Evolutionary conservation across 1,140 invertebrate species (phyloP), one percentile per base, ranked within the genome.

Genomic region (Copidosoma floridanum): DNA sequence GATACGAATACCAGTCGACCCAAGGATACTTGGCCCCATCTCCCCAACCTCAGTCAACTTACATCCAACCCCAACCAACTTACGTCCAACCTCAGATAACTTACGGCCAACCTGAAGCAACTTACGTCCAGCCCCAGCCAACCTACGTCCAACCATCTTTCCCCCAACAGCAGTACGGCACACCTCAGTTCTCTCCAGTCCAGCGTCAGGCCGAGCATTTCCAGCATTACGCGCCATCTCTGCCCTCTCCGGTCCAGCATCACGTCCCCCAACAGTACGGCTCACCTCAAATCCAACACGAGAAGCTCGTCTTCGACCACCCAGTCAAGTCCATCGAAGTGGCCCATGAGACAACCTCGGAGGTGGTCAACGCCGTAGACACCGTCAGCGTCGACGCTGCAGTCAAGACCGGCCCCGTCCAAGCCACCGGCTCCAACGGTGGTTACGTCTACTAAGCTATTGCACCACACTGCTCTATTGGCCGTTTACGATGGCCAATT

Each of bases 361-460:
- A 20, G 10, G 23, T 20, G 5, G 46, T 37, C 11, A 38, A 44
- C 8, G 20, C 37, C 20, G 26, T 20, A 11, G 64, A 66, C 41
- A 44, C 63, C 35, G 61, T 64, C 11, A 64, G 40, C 47, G 38
- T 67, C 0, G 61, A 65, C 3, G 27, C 63, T 32, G 24, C 43
- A 1, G 32, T 16, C 7, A 12, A 35, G 7, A 24, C 61, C 2
- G 12, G 12, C 48, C 14, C n/a, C 35, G 12, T 16, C 35, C 72
- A 76, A 44, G 59, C 59, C 0, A 68, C 63, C 4, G 74, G 57
- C 20, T 54, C 57, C 12, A 74, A 78, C 18, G 78, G 78, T 55
- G 76, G 73, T 20, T 80, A 80, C 51, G 41, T 76, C 14, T 80
- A 80, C 61, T 74, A 71, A 61, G 40, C 38, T 32, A 27, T 57